Evolutionary conservation across 2,797 vertebrate genomes (phyloP), one percentile per base, ranked within the genome.

Genomic region (Gallinago solitaria): DNA sequence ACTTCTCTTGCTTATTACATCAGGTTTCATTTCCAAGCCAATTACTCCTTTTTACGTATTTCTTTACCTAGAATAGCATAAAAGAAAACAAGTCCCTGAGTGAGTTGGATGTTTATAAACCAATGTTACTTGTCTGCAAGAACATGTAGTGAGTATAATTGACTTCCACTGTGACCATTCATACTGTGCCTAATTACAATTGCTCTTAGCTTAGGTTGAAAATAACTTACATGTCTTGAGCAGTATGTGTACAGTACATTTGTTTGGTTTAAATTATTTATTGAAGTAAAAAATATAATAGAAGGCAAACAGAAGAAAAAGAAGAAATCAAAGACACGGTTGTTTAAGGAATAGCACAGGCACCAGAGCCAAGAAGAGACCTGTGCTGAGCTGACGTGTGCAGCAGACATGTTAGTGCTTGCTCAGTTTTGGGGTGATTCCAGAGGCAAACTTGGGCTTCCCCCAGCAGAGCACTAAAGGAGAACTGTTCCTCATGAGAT

Each of bases 41-140:
- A 39, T 86, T 53, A 41, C 33, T 71, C 9, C 9, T 50, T 77
- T 54, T 47, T 48, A 59, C 0, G 0, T 81, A 20, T 65, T 80
- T 64, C 41, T 79, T 60, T 90, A 35, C 43, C 45, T 87, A 80
- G n/a, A 51, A 11, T 59, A 79, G 23, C 0, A 0, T 73, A 39
- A 87, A 87, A 88, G 28, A 81, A 94, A 81, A 80, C 51, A 86
- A 83, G 54, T 71, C 20, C 20, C 12, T 50, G 77, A 82, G 24
- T 43, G 77, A 93, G 17, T 20, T 75, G 23, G 21, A n/a, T 91
- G 23, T 81, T 95, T 75, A 53, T 68, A 83, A 94, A 50, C 33
- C 11, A 33, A 0, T 56, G 21, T 59, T 89, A 56, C n/a, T 79
- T 87, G 50, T 51, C 74, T 88, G 43, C 1, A 5, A 79, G 94